A percentile compares a stretch with the other conserved stretches of the same genome.
Conservation (phyloP, 64 coral and sea anemone genomes). For the Stichodactyla helianthus region DNA sequence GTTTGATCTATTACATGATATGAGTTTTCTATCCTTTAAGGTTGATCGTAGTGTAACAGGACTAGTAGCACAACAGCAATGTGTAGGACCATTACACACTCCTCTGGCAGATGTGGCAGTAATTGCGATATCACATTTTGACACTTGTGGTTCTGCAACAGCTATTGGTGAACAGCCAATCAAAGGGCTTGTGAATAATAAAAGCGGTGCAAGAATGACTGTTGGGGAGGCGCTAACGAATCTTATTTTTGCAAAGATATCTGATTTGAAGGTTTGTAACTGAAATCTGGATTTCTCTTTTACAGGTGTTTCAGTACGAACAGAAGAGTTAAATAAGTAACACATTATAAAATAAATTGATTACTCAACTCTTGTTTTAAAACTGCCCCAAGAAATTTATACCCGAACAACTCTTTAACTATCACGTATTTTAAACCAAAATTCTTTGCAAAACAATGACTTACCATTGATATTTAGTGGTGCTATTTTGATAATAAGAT, state of each 20-base stretch:
- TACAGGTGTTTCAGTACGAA: too few relatives aligned
- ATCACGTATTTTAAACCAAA: too few relatives aligned
- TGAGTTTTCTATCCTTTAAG: slow-evolving; percentile 22
- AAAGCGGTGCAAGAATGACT: slow-evolving; percentile 82
- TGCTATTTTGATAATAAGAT: too few relatives aligned
- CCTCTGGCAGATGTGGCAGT: slow-evolving; percentile 94
- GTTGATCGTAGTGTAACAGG: slow-evolving; percentile 98
- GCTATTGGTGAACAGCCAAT: slow-evolving; percentile 98
- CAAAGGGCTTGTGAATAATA: slow-evolving; percentile 71
- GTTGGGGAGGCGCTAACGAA: slow-evolving; percentile 96
- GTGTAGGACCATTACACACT: slow-evolving; percentile 92
- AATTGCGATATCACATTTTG: slow-evolving; percentile 78
- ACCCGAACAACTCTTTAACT: too few relatives aligned
- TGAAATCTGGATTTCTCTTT: neutral
- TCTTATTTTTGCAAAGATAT: slow-evolving; percentile 89
- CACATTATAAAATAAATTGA: too few relatives aligned
- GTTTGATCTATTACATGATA: too few relatives aligned
- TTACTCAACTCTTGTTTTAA: too few relatives aligned
- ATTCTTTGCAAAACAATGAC: too few relatives aligned
- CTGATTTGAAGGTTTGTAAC: slow-evolving; percentile 79
- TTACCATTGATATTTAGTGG: too few relatives aligned
- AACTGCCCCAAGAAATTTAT: too few relatives aligned
- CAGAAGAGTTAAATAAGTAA: too few relatives aligned
- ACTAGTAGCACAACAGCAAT: slow-evolving; percentile 93
- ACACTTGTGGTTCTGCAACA: slow-evolving; percentile 79